A percentile compares a stretch with the other conserved stretches of the same genome.
These are phyloP conservation scores for Caenorhabditis virilis DNA, from an alignment of 2,888 invertebrate species.

Conservation along the genomic window DNA sequence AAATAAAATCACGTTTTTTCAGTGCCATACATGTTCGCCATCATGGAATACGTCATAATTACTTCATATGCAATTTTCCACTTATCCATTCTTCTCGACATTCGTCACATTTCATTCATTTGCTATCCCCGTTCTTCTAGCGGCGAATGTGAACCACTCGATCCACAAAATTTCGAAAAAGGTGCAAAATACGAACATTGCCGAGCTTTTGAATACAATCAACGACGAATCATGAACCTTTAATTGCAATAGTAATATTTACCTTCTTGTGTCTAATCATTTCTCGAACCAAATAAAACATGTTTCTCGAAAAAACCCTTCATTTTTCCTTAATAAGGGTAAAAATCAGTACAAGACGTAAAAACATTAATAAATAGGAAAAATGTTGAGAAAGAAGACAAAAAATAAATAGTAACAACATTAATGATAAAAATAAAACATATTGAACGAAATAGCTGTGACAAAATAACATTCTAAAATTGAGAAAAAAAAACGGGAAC, in stretches of 20 bases:
- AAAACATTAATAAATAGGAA: background rate
- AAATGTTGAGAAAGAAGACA: background rate
- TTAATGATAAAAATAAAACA: background rate
- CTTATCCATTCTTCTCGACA: conserved; percentile 54
- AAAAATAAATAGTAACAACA: background rate
- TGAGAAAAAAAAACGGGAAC: background rate
- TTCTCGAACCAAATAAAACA: too few species aligned
- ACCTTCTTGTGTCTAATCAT: too few species aligned
- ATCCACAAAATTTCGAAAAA: conserved; percentile 54
- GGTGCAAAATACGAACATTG: conserved; percentile 46
- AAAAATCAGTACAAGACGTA: background rate
- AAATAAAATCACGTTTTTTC: conserved; percentile 11
- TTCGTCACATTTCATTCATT: conserved; percentile 57
- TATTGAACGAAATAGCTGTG: background rate
- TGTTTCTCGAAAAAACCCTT: too few species aligned
- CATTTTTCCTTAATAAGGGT: background rate
- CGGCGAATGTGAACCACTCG: conserved; percentile 65
- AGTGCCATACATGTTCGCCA: conserved; percentile 57
- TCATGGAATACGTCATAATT: conserved; percentile 59
- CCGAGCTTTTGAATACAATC: conserved; percentile 47
- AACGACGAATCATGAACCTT: conserved; percentile 35
- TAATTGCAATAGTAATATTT: conserved; percentile 1
- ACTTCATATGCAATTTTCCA: conserved; percentile 54
- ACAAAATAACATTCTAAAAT: background rate
- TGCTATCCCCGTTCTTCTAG: conserved; percentile 55